Conservation (phyloP, 2,797 vertebrate genomes). For the Chaetophractus vellerosus region DNA sequence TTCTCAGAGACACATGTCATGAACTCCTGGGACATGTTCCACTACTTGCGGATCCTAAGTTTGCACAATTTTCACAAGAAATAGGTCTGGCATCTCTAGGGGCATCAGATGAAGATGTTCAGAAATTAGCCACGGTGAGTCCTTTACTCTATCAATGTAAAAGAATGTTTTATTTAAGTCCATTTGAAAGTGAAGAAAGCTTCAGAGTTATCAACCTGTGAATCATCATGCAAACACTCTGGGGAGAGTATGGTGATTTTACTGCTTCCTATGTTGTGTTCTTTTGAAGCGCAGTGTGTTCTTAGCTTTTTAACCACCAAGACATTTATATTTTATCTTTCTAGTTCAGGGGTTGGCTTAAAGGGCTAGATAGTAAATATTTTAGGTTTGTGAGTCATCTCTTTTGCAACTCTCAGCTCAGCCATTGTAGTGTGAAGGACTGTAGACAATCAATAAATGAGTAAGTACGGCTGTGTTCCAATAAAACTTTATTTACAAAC, state of each 20-base stretch:
- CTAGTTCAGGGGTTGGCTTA: neutral
- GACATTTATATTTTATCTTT: slow-evolving; percentile 33
- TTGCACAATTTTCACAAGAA: slow-evolving; percentile 98
- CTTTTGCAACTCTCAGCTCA: slow-evolving; percentile 7
- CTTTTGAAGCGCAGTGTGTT: neutral
- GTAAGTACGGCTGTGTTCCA: neutral
- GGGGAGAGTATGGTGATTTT: neutral
- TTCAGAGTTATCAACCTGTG: neutral
- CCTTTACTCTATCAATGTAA: slow-evolving; percentile 72
- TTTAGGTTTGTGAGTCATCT: neutral
- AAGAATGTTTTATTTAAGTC: neutral
- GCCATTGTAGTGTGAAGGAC: neutral
- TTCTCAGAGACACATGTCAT: slow-evolving; percentile 96
- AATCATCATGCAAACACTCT: neutral
- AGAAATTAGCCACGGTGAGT: slow-evolving; percentile 98
- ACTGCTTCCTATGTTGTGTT: neutral
- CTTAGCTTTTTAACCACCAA: neutral
- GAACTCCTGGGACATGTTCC: slow-evolving; percentile 98
- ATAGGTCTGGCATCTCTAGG: slow-evolving; percentile 97
- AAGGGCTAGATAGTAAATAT: neutral
- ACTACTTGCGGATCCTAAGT: slow-evolving; percentile 96
- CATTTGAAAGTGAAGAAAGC: neutral
- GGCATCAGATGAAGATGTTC: slow-evolving; percentile 96
- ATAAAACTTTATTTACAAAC: slow-evolving; percentile 70
- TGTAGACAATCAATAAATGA: neutral